Evolutionary conservation across 2,797 vertebrate genomes (phyloP).

Genomic region (Cuculus canorus): DNA sequence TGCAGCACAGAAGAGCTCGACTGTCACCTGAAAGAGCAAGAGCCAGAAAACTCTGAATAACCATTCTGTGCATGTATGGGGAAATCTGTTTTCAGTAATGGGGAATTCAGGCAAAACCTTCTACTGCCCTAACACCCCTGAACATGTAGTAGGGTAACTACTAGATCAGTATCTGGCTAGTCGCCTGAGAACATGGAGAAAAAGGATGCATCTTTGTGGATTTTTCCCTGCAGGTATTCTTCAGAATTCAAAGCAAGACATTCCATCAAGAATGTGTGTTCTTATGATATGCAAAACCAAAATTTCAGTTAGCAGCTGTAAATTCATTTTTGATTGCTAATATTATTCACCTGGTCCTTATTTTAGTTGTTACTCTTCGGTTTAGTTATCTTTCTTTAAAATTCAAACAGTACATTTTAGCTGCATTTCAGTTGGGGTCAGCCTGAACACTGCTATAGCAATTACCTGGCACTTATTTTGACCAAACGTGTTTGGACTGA

Average conservation of each 20-base stretch:
- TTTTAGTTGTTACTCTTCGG: neutral
- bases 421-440: neutral
- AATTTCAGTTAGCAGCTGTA: neutral
- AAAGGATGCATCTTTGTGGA: neutral
- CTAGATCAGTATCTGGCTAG: neutral
- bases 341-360: neutral
- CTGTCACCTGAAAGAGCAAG: neutral
- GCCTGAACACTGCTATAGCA: neutral
- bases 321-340: neutral
- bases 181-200: neutral
- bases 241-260: neutral
- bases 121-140: neutral
- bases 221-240: neutral
- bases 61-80: neutral
- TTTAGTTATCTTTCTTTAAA: neutral
- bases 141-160: neutral
- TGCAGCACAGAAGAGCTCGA: neutral
- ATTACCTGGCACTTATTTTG: neutral
- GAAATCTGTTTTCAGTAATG: neutral
- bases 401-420: neutral
- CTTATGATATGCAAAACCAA: neutral
- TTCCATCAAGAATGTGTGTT: neutral
- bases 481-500: conserved; percentile 20
- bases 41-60: neutral
- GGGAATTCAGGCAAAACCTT: neutral